Conservation (phyloP, 2,113 vertebrate genomes). For the Perca fluviatilis region DNA sequence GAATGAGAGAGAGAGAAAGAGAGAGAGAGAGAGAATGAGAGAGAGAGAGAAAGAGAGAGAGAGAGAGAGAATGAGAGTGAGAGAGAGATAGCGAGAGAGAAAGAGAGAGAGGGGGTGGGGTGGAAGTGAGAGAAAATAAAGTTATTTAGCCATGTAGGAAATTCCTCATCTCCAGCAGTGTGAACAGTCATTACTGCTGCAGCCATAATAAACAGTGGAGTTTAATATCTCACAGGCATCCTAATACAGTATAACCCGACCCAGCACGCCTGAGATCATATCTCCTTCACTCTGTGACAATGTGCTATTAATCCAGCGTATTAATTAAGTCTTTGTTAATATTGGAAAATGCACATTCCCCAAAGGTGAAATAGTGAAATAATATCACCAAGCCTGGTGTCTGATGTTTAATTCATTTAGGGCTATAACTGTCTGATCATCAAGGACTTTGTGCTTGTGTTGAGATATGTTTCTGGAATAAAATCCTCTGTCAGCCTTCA, state of each 20-base stretch:
- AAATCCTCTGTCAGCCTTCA: conserved; percentile 21
- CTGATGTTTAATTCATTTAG: conserved; percentile 57
- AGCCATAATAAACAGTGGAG: conserved; percentile 78
- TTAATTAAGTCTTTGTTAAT: conserved; percentile 67
- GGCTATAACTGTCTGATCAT: conserved; percentile 30
- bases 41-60: conserved; percentile 23
- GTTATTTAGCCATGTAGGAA: conserved; percentile 75
- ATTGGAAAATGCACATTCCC: conserved; percentile 37
- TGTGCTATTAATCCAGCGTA: conserved; percentile 53
- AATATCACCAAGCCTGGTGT: conserved; percentile 8
- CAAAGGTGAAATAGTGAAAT: conserved; percentile 37
- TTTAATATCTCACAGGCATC: conserved; percentile 72
- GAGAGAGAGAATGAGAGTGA: background rate
- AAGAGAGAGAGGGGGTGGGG: background rate
- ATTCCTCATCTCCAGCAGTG: conserved; percentile 77
- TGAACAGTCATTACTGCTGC: conserved; percentile 71
- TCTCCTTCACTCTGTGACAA: conserved; percentile 45
- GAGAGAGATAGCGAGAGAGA: background rate
- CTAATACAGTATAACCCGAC: conserved; percentile 17
- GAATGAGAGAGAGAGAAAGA: background rate
- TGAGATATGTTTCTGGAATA: conserved; percentile 4
- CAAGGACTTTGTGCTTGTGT: conserved; percentile 27
- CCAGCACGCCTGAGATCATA: conserved; percentile 16
- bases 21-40: conserved; percentile 1
- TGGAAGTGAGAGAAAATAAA: conserved; percentile 30